These are phyloP conservation scores for Rhombomys opimus DNA, from an alignment of 2,113 vertebrate species.

Conservation along the genomic window DNA sequence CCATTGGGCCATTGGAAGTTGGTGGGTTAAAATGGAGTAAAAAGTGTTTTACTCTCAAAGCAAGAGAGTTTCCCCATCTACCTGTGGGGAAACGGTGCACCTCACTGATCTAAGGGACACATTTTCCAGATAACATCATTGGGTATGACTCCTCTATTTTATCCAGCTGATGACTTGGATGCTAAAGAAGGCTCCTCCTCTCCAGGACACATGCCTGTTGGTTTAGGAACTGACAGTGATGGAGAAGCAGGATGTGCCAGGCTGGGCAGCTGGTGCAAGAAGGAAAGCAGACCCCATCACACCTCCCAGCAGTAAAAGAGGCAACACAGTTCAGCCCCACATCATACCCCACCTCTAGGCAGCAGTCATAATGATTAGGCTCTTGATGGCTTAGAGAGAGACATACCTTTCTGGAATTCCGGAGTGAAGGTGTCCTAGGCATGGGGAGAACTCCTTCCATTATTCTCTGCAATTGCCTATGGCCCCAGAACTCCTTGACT, in stretches of 20 bases:
- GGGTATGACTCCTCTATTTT: rapidly evolving
- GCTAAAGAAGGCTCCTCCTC: rapidly evolving
- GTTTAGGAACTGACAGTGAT: rapidly evolving
- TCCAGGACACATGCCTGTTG: rapidly evolving
- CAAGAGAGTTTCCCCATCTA: not conserved
- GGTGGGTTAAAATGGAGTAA: not conserved
- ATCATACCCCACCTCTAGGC: too few species aligned
- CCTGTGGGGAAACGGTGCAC: rapidly evolving
- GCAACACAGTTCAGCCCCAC: rapidly evolving
- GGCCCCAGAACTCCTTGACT: rapidly evolving
- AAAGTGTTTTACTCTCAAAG: not conserved
- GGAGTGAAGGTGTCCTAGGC: rapidly evolving
- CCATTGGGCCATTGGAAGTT: not conserved
- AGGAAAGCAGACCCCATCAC: not conserved
- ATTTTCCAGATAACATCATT: rapidly evolving
- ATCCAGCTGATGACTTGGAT: rapidly evolving
- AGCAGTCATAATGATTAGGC: rapidly evolving
- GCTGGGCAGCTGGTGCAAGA: too few species aligned
- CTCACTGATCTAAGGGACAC: rapidly evolving
- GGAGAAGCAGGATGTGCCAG: not conserved
- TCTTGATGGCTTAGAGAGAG: rapidly evolving
- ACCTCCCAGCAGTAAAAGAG: rapidly evolving
- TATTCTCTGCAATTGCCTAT: rapidly evolving
- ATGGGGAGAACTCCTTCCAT: rapidly evolving
- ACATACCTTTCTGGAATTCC: rapidly evolving